Percentiles rank a stretch among this genome's conserved stretches.
These are phyloP conservation scores for Frankliniella intonsa DNA, from an alignment of 2,888 invertebrate species.

Conservation along the genomic window DNA sequence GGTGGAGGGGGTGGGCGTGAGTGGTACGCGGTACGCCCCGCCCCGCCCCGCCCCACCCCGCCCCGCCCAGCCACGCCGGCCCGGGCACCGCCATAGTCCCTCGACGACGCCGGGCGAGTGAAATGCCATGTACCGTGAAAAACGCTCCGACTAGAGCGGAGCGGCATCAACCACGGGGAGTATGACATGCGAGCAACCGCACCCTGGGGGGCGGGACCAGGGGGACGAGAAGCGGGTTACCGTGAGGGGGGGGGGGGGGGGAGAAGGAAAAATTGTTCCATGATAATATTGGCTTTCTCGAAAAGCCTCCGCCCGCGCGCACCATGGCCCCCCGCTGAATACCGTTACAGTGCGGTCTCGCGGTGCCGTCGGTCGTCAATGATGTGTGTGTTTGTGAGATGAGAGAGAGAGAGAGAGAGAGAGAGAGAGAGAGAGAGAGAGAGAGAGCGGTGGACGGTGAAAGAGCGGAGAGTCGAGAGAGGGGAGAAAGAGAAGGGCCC, in stretches of 20 bases:
- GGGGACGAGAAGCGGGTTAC: neutral
- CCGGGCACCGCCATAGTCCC: slow-evolving; percentile 34
- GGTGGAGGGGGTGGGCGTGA: slow-evolving; percentile 36
- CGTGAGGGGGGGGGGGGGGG: neutral
- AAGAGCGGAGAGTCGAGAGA: neutral
- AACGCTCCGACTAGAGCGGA: neutral
- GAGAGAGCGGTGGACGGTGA: neutral
- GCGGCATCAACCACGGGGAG: neutral
- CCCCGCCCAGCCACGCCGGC: slow-evolving; percentile 34
- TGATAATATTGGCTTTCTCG: too few species aligned
- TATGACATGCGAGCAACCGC: neutral
- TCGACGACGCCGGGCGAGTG: slow-evolving; percentile 37
- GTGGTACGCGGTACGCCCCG: slow-evolving; percentile 37
- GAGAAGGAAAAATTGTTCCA: neutral
- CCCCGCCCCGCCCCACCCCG: slow-evolving; percentile 35
- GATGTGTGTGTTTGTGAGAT: neutral
- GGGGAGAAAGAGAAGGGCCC: neutral
- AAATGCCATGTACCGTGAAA: slow-evolving; percentile 36
- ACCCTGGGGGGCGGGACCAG: neutral
- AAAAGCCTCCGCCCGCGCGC: too few species aligned
- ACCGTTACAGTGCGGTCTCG: too few species aligned
- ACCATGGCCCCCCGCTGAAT: too few species aligned
- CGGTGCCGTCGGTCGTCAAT: too few species aligned
- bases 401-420: neutral
- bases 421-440: neutral